Percentiles rank a stretch among this genome's conserved stretches.
These are phyloP conservation scores for Philereme transversata DNA, from an alignment of 2,888 invertebrate species.

Conservation along the genomic window DNA sequence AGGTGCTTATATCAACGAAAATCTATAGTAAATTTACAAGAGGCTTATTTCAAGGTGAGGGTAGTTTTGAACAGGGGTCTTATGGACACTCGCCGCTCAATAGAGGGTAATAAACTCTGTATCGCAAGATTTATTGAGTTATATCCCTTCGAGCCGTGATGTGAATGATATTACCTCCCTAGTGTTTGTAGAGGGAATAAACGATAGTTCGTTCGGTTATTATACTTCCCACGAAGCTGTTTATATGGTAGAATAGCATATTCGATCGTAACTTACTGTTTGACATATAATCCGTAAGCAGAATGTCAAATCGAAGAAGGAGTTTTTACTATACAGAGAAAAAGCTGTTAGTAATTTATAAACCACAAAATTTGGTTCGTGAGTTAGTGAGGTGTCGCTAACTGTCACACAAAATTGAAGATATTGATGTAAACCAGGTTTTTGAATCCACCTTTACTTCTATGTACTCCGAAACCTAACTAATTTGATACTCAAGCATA, in stretches of 20 bases:
- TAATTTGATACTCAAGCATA: no score
- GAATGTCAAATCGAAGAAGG: no score
- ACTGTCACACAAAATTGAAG: no score
- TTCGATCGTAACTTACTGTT: background rate
- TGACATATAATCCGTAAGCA: background rate
- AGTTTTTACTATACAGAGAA: no score
- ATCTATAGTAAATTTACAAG: background rate
- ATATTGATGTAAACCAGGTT: no score
- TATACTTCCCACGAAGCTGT: conserved; percentile 9
- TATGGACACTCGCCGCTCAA: conserved; percentile 26
- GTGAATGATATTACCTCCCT: conserved; percentile 30
- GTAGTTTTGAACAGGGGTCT: conserved; percentile 12
- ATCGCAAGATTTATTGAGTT: conserved; percentile 36
- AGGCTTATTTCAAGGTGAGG: conserved; percentile 8
- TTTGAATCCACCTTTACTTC: no score
- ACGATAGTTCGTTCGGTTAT: conserved; percentile 15
- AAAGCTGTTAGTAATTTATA: no score
- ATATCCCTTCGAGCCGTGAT: conserved; percentile 30
- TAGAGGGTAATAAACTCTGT: conserved; percentile 33
- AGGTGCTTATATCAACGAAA: no score
- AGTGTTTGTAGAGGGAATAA: conserved; percentile 13
- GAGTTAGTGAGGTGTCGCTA: no score
- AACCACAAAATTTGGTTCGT: no score
- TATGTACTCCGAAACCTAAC: no score
- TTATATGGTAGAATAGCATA: background rate